These are phyloP conservation scores for Poecile montanus DNA, from an alignment of 2,797 vertebrate species.

Conservation along the genomic window DNA sequence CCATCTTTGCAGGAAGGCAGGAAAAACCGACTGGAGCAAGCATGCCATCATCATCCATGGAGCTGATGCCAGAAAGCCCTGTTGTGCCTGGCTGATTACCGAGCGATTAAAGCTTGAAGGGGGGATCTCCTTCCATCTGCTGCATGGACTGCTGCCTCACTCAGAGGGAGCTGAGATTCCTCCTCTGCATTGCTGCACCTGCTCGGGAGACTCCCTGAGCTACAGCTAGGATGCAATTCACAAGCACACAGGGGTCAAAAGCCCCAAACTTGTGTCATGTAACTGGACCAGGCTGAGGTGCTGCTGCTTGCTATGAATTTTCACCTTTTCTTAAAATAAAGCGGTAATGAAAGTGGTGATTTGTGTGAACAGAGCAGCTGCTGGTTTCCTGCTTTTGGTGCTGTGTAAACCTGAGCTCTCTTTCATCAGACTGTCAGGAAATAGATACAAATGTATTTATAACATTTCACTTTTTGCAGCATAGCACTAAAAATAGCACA, in stretches of 20 bases:
- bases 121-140: slow-evolving; percentile 36
- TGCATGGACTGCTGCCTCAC: not conserved
- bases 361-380: fast-evolving
- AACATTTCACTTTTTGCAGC: slow-evolving; percentile 2
- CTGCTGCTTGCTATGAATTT: not conserved
- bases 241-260: not conserved
- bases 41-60: not conserved
- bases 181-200: not conserved
- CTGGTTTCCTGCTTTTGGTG: not conserved
- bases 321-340: not conserved
- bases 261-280: not conserved
- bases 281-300: not conserved
- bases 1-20: not conserved
- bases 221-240: not conserved
- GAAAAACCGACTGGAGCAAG: not conserved
- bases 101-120: slow-evolving; percentile 5
- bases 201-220: not conserved
- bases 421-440: slow-evolving; percentile 13
- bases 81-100: slow-evolving; percentile 15
- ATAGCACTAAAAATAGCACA: slow-evolving; percentile 17
- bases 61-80: slow-evolving; percentile 7
- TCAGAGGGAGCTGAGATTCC: not conserved
- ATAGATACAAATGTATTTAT: slow-evolving; percentile 20
- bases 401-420: slow-evolving; percentile 9
- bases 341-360: not conserved